Evolutionary conservation across 2,888 invertebrate genomes (phyloP), one percentile per base, ranked within the genome.

Genomic region (Physocephala rufipes): DNA sequence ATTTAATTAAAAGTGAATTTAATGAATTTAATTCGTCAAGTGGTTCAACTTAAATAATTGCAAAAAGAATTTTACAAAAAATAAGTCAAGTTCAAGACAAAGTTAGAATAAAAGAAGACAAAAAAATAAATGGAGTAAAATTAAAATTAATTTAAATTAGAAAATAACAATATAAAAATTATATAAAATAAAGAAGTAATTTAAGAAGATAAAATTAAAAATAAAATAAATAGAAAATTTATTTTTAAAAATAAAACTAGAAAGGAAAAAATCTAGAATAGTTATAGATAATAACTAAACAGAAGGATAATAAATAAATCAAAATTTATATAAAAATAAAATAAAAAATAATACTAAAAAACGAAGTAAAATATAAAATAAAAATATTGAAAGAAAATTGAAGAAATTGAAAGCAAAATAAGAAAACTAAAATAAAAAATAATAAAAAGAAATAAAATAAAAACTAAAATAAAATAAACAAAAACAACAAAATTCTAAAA

Each of bases 61-160:
- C 9, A 36, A 4, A 36, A 36, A 36, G 9, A 36, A 36, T 36
- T 4, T 36, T 36, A 36, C 36, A 36, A 9, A 36, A 36, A 36
- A 36, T 36, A 21, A 53, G 5, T 12, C 21, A n/a, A 53, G 21
- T 21, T 53, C 12, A 21, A 21, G 1, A 2, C 9, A 53, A n/a
- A 53, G 21, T 21, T 2, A 21, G 21, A 21, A 19, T 21, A n/a
- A 21, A 53, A n/a, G 9, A n/a, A 2, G 12, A 2, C 13, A 59
- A 59, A 12, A 62, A 62, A 36, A n/a, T n/a, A n/a, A n/a, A n/a
- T n/a, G 47, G 15, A 47, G 47, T 9, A 51, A 51, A 9, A 51
- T 13, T 51, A 51, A 51, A 12, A 51, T 16, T 16, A 51, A 19
- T 19, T 51, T 13, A 13, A 51, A 19, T 51, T 19, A 12, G 9